These are phyloP conservation scores for Dasyprocta punctata DNA, from an alignment of 2,113 vertebrate species.

Conservation along the genomic window DNA sequence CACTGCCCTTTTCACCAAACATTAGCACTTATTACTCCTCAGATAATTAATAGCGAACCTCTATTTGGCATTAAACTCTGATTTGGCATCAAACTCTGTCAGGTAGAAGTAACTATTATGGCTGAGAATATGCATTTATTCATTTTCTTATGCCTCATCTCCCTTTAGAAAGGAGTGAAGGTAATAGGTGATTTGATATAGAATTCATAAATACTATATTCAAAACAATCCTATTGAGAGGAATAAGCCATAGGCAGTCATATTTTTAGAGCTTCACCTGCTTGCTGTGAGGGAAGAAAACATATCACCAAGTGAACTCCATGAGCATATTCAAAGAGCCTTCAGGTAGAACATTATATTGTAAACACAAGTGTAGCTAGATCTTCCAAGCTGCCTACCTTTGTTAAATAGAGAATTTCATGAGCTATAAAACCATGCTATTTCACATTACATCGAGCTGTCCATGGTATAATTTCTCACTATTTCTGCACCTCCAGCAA, in stretches of 20 bases:
- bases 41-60: background rate
- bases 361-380: background rate
- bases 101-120: constrained; percentile 19
- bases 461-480: background rate
- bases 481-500: background rate
- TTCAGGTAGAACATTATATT: background rate
- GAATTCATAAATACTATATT: constrained; percentile 46
- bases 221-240: background rate
- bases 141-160: constrained; percentile 46
- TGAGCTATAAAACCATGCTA: background rate
- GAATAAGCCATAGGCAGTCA: background rate
- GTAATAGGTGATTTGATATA: background rate
- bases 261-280: background rate
- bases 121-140: background rate
- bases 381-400: background rate
- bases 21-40: background rate
- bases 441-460: background rate
- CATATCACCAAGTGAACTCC: background rate
- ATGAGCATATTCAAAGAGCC: background rate
- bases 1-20: background rate
- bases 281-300: background rate
- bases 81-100: background rate
- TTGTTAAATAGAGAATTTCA: background rate
- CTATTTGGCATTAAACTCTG: background rate
- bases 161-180: constrained; percentile 51